These are phyloP conservation scores for Balaeniceps rex DNA, from an alignment of 2,113 vertebrate species.

Conservation along the genomic window DNA sequence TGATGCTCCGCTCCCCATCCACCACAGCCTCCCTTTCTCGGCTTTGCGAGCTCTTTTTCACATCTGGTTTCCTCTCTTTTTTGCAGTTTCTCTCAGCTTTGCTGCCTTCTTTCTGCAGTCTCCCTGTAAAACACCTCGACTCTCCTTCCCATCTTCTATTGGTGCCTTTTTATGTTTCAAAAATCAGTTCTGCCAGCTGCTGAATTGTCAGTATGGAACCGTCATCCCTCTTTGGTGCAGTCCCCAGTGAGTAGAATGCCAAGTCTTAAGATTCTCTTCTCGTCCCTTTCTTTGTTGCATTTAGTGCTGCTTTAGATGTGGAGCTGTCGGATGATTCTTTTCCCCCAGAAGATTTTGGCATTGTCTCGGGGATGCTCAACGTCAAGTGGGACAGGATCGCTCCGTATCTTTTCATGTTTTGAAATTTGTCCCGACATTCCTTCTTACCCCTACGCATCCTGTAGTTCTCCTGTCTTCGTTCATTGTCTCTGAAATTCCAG, in stretches of 20 bases:
- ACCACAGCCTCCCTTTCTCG: no score
- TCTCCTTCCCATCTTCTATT: background rate
- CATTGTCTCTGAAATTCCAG: background rate
- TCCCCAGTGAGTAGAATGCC: fast-evolving
- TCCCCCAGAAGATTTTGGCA: conserved; percentile 94
- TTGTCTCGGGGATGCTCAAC: conserved; percentile 93
- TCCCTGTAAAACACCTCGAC: fast-evolving
- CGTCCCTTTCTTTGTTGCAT: background rate
- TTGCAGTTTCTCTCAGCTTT: background rate
- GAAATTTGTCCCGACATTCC: fast-evolving
- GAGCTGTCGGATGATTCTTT: conserved; percentile 96
- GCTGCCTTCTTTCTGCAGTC: background rate
- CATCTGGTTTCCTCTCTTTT: fast-evolving
- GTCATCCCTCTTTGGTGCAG: background rate
- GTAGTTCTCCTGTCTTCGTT: background rate
- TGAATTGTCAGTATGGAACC: background rate
- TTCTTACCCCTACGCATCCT: background rate
- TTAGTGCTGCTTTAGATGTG: conserved; percentile 91
- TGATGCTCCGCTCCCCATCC: background rate
- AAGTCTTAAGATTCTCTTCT: background rate
- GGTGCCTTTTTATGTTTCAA: background rate
- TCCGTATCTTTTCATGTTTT: conserved; percentile 84
- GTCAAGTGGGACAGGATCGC: conserved; percentile 98
- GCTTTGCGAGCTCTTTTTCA: background rate
- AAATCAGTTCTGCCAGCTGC: background rate